Conservation (phyloP, 2,888 invertebrate genomes). For the Nephrotoma appendiculata region DNA sequence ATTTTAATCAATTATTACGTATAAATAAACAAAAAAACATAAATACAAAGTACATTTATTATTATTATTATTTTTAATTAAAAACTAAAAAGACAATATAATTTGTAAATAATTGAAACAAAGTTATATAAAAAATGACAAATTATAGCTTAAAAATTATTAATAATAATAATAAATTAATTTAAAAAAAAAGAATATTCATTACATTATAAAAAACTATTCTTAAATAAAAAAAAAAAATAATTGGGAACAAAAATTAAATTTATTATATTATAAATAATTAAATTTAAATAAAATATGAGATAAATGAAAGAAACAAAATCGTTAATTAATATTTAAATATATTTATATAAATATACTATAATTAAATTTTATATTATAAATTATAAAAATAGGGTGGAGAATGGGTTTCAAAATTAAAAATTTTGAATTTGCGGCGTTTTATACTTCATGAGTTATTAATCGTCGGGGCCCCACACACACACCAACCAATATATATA, state of each 20-base stretch:
- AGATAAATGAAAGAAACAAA: neutral
- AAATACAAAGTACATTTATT: neutral
- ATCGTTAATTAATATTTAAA: neutral
- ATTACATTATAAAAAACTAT: neutral
- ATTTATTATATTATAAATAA: neutral
- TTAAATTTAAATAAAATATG: neutral
- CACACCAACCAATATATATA: neutral
- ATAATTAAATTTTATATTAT: neutral
- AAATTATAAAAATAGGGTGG: neutral
- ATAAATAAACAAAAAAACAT: neutral
- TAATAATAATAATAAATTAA: neutral
- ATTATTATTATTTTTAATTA: neutral
- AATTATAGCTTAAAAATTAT: neutral
- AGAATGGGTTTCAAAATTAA: neutral
- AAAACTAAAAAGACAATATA: neutral
- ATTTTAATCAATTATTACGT: neutral
- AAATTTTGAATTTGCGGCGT: neutral
- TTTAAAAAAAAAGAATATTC: neutral
- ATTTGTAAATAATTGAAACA: neutral
- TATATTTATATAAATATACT: neutral
- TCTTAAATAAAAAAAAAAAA: neutral
- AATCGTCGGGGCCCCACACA: neutral
- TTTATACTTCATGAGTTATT: neutral
- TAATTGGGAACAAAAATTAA: neutral
- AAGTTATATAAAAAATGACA: neutral